Base-by-base conservation (phyloP, 2,797 vertebrate genomes). In the Eleutherodactylus coqui region DNA sequence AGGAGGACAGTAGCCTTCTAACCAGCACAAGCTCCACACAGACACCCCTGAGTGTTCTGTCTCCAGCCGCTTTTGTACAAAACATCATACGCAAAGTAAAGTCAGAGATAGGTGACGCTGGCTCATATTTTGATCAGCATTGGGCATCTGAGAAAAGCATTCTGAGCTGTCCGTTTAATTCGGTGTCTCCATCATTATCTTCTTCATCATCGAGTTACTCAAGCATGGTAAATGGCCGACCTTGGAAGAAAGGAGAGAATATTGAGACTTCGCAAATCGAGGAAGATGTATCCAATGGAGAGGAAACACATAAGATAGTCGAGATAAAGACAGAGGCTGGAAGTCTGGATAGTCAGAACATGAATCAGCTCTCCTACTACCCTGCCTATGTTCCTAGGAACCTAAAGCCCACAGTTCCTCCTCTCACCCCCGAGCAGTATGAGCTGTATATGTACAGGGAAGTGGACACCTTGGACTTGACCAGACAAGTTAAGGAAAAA, bases 371-470 rank as follows among this genome's bases (percentile, higher is more conserved):
- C 6, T 95, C 96, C 60, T 97, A 96, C 91, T 98, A 97, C 91
- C 96, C 97, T 0, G 91, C 96, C 0, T 99, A 97, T 0, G 96
- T 98, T 88, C 97, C 97, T 0, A 96, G 98, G 4, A 95, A 96
- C 5, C 95, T 98, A 41, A 98, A 98, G 90, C 98, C 98, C 86
- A 98, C 97, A 0, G 98, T 99, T 83, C 97, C 98, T 0, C 98
- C 98, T 0, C 95, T 99, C 90, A 99, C 98, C 0, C 97, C 98
- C 0, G 98, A 99, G 92, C 98, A 99, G 94, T 99, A 99, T 0
- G 98, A 99, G 93, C 95, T 97, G 91, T 99, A 99, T 94, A 99
- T 99, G 98, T 99, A 99, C 93, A 93, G 97, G 3, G 98, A 99
- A 91, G 98, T 99, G 92, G 98, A 99, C 93, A 99, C 98, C 0